Conservation (phyloP, 2,888 invertebrate genomes). For the Lathronympha strigana region DNA sequence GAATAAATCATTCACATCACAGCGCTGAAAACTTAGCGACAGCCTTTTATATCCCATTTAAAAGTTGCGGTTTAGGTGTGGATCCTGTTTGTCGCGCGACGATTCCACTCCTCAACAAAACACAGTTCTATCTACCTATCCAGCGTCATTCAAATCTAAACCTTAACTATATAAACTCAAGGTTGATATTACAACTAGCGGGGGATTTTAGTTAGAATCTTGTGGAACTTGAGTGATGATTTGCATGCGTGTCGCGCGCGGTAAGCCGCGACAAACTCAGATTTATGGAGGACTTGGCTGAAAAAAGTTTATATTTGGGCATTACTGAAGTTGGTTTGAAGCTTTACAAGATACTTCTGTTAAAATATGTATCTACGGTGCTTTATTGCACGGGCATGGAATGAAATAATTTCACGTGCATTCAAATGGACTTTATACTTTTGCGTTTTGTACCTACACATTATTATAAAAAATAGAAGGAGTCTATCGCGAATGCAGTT, state of each 20-base stretch:
- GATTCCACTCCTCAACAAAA: slow-evolving; percentile 53
- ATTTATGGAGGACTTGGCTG: slow-evolving; percentile 64
- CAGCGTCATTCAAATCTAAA: neutral
- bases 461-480: too few relatives aligned
- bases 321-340: slow-evolving; percentile 11
- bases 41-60: slow-evolving; percentile 38
- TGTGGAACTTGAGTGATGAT: slow-evolving; percentile 52
- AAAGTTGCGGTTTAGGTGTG: slow-evolving; percentile 53
- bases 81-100: slow-evolving; percentile 56
- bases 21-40: slow-evolving; percentile 6
- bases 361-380: slow-evolving; percentile 7
- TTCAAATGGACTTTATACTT: neutral
- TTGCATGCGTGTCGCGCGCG: slow-evolving; percentile 60
- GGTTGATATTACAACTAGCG: neutral
- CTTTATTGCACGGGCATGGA: neutral
- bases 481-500: too few relatives aligned
- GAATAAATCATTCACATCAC: slow-evolving; percentile 30
- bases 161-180: neutral
- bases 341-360: neutral
- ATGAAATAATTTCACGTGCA: neutral
- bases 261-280: slow-evolving; percentile 62
- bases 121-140: neutral
- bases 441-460: too few relatives aligned
- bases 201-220: neutral
- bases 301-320: slow-evolving; percentile 25